Evolutionary conservation across 2,888 invertebrate genomes (phyloP).

Genomic region (Cephalotes varians): DNA sequence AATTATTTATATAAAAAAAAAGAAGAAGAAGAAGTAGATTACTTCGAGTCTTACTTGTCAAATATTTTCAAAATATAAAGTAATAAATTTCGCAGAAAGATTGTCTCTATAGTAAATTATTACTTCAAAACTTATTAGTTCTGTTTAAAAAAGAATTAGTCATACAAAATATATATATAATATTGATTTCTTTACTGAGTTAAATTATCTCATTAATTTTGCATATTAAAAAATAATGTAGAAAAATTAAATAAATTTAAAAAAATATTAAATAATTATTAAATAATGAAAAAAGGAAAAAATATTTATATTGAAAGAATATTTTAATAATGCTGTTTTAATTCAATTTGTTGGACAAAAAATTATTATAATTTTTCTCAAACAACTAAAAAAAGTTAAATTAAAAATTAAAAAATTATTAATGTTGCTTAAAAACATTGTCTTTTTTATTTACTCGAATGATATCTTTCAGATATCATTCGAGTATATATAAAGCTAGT

Average conservation of each 20-base stretch:
- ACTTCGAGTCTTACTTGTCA: background rate
- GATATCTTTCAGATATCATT: slow-evolving; percentile 2
- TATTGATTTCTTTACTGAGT: background rate
- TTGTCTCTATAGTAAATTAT: background rate
- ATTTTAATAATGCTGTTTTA: background rate
- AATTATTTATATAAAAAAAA: background rate
- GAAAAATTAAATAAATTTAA: background rate
- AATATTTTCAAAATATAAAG: background rate
- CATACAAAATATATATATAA: background rate
- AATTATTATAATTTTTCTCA: background rate
- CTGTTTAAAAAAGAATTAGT: background rate
- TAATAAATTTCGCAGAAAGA: background rate
- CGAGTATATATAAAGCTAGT: background rate
- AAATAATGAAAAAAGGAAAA: too few species aligned
- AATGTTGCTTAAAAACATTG: background rate
- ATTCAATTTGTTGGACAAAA: too few species aligned
- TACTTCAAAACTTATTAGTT: background rate
- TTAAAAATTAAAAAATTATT: background rate
- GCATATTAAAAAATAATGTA: background rate
- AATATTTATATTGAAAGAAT: too few species aligned
- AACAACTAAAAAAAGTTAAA: background rate
- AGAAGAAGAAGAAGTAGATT: background rate
- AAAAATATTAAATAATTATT: too few species aligned
- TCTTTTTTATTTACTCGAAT: background rate
- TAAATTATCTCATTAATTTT: background rate